phyloP scores from a whole-genome alignment of 2,113 vertebrate species.

The Hyperoodon ampullatus region DNA sequence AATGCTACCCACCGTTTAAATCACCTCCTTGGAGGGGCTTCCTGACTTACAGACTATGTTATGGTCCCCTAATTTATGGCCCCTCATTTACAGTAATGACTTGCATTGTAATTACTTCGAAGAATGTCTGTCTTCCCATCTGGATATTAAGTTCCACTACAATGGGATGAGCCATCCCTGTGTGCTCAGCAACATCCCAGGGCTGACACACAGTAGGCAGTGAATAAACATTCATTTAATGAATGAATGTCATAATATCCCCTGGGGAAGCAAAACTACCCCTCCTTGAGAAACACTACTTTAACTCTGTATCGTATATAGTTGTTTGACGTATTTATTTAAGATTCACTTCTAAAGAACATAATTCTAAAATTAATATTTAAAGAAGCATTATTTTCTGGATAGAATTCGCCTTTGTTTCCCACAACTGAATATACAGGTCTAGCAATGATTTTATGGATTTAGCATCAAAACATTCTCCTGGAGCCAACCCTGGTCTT shows the following conservation, averaged over 20 bases:
- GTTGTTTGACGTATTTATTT: not conserved
- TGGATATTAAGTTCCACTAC: not conserved
- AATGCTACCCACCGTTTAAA: not conserved
- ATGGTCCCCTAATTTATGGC: not conserved
- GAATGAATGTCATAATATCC: not conserved
- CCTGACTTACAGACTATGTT: not conserved
- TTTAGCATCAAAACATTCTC: not conserved
- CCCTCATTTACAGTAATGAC: not conserved
- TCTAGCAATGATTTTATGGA: not conserved
- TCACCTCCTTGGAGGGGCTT: not conserved
- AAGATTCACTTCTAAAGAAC: not conserved
- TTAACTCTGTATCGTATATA: not conserved
- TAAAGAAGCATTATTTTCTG: not conserved
- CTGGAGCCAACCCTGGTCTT: not conserved
- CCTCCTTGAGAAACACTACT: not conserved
- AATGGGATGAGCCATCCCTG: not conserved
- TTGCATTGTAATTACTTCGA: not conserved
- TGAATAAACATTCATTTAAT: not conserved
- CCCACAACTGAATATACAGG: not conserved
- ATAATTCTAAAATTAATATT: conserved; percentile 1
- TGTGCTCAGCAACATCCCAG: not conserved
- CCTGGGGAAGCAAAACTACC: not conserved
- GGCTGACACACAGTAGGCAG: not conserved
- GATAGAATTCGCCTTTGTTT: not conserved
- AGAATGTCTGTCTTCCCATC: not conserved